Conservation (phyloP, 2,113 vertebrate species). For the Perca fluviatilis region DNA sequence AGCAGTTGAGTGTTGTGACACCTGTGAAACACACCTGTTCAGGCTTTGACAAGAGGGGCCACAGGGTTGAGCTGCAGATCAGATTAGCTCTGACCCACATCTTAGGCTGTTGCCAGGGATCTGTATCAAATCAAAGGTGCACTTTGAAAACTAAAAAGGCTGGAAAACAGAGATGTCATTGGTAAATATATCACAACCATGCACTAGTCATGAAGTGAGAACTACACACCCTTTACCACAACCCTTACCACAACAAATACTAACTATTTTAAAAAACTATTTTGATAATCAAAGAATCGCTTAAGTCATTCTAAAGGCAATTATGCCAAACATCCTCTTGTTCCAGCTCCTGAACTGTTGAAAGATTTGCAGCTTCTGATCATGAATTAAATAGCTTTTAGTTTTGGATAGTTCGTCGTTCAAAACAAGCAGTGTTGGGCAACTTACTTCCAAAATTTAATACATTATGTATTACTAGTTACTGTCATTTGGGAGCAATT, state of each 20-base stretch:
- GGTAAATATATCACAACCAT: neutral
- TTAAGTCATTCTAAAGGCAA: neutral
- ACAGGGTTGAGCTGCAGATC: constrained; percentile 19
- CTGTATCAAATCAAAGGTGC: neutral
- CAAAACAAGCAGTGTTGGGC: neutral
- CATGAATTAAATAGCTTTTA: no score
- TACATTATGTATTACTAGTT: no score
- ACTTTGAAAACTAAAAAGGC: neutral
- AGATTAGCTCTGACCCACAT: constrained; percentile 16
- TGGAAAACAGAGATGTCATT: neutral
- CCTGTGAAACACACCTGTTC: constrained; percentile 65
- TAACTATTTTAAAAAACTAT: neutral
- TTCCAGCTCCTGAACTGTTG: neutral
- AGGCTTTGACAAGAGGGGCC: constrained; percentile 23
- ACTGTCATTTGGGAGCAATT: no score
- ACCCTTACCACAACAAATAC: no score
- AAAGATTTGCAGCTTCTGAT: neutral
- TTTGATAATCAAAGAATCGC: neutral
- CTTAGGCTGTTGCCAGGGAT: neutral
- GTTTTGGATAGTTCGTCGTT: neutral
- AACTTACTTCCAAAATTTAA: no score
- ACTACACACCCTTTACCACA: no score
- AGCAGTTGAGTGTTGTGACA: constrained; percentile 31
- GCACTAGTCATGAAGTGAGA: no score
- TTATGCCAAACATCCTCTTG: neutral